phyloP scores from a whole-genome alignment of 1,140 invertebrate species.

The Cyrtorhinus lividipennis region DNA sequence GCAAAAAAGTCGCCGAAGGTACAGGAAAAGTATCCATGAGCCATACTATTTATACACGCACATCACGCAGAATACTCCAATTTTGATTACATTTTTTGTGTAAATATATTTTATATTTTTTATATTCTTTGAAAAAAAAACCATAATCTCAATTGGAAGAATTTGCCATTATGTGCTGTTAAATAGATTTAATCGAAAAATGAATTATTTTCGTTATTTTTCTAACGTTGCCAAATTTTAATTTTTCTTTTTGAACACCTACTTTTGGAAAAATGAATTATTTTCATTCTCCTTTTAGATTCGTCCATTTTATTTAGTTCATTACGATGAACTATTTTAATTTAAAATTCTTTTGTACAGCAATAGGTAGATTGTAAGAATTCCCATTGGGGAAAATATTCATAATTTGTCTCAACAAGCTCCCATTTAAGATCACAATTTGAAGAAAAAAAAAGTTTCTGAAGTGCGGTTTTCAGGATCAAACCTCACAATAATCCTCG shows the following conservation, averaged over 20 bases:
- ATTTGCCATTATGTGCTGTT: neutral
- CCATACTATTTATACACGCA: slow-evolving; percentile 1
- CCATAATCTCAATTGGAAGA: neutral
- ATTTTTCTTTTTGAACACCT: neutral
- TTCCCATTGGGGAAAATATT: neutral
- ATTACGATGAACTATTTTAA: neutral
- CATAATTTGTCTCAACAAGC: neutral
- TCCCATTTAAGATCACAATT: too few relatives aligned
- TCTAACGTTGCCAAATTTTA: neutral
- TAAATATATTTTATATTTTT: slow-evolving; percentile 7
- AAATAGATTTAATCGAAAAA: neutral
- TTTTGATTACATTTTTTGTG: neutral
- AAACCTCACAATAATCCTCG: too few relatives aligned
- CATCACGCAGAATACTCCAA: neutral
- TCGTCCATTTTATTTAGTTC: neutral
- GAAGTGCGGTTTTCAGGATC: too few relatives aligned
- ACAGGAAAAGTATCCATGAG: neutral
- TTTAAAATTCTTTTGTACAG: neutral
- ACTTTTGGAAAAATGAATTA: neutral
- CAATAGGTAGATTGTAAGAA: neutral
- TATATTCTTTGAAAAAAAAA: neutral
- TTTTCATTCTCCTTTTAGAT: neutral
- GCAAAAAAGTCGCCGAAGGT: neutral
- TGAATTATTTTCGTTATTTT: neutral
- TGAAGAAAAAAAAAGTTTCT: too few relatives aligned